Percentiles rank a stretch among this genome's conserved stretches.
Evolutionary conservation across 2,888 invertebrate genomes (phyloP).

Genomic region (Eristalis intricaria): DNA sequence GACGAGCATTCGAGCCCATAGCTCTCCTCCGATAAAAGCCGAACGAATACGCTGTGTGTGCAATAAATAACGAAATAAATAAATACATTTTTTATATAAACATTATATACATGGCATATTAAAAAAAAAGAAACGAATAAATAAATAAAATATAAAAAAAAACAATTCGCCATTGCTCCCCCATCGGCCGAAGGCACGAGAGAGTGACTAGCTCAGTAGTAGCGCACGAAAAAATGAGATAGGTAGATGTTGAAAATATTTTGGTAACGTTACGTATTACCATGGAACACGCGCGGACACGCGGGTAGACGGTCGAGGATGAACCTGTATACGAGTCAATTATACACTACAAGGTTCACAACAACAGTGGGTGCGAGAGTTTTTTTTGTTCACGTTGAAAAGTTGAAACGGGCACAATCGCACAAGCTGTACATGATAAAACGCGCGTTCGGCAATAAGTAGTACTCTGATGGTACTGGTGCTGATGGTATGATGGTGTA

Average conservation of each 20-base stretch:
- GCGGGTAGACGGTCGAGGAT: slow-evolving; percentile 13
- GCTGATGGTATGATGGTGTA: slow-evolving; percentile 39
- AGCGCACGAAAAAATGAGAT: slow-evolving; percentile 21
- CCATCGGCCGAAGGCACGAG: slow-evolving; percentile 15
- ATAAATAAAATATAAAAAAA: slow-evolving; percentile 7
- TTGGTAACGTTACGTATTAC: slow-evolving; percentile 43
- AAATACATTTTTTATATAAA: slow-evolving; percentile 11
- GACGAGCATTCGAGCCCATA: slow-evolving; percentile 68
- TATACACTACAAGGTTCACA: slow-evolving; percentile 53
- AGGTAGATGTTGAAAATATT: slow-evolving; percentile 31
- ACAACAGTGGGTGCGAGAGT: slow-evolving; percentile 53
- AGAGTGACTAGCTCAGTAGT: slow-evolving; percentile 3
- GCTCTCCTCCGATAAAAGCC: slow-evolving; percentile 58
- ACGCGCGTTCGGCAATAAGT: slow-evolving; percentile 40
- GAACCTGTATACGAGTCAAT: slow-evolving; percentile 52
- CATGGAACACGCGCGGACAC: slow-evolving; percentile 17
- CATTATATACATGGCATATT: slow-evolving; percentile 29
- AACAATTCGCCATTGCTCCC: slow-evolving; percentile 19
- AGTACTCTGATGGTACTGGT: slow-evolving; percentile 26
- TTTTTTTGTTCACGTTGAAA: slow-evolving; percentile 39
- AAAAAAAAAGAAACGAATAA: slow-evolving; percentile 17
- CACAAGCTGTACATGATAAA: slow-evolving; percentile 26
- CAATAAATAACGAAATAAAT: slow-evolving; percentile 43
- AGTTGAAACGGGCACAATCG: slow-evolving; percentile 39
- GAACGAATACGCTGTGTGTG: slow-evolving; percentile 41